A percentile compares a stretch with the other conserved stretches of the same genome.
Evolutionary conservation across 2,888 invertebrate genomes (phyloP).

Genomic region (Patella ulyssiponensis): DNA sequence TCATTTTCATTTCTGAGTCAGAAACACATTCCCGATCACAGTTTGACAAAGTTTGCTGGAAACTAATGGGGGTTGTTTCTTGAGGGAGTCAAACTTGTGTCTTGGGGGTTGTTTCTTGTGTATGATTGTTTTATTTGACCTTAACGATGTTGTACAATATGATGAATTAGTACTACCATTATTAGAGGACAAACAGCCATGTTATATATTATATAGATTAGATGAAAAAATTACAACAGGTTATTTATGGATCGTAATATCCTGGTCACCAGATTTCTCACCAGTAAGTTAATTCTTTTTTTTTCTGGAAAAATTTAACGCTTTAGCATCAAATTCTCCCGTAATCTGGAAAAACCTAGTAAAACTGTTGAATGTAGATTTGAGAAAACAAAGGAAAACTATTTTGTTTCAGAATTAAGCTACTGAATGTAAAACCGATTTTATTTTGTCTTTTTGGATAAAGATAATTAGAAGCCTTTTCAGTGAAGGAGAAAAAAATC

Average conservation of each 20-base stretch:
- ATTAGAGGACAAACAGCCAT: slow-evolving; percentile 79
- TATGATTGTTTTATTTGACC: not conserved
- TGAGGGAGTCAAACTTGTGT: not conserved
- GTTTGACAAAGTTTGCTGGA: too few relatives aligned
- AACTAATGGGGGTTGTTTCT: not conserved
- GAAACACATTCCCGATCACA: not conserved
- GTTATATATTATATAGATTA: slow-evolving; percentile 88
- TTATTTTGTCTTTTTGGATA: too few relatives aligned
- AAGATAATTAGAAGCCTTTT: too few relatives aligned
- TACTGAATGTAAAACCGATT: too few relatives aligned
- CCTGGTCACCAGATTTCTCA: slow-evolving; percentile 95
- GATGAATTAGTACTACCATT: slow-evolving; percentile 61
- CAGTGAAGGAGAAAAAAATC: too few relatives aligned
- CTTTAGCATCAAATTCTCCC: too few relatives aligned
- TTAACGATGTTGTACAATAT: slow-evolving; percentile 56
- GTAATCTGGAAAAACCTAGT: too few relatives aligned
- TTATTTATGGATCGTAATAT: slow-evolving; percentile 93
- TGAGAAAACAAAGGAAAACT: too few relatives aligned
- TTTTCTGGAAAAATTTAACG: not conserved
- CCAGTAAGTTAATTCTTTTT: slow-evolving; percentile 74
- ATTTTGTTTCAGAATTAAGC: too few relatives aligned
- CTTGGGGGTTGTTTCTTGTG: not conserved
- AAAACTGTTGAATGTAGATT: too few relatives aligned
- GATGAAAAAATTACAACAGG: slow-evolving; percentile 80
- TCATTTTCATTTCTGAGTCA: too few relatives aligned